Conservation (phyloP, 2,797 vertebrate genomes). For the Alcedo quadribrachys region DNA sequence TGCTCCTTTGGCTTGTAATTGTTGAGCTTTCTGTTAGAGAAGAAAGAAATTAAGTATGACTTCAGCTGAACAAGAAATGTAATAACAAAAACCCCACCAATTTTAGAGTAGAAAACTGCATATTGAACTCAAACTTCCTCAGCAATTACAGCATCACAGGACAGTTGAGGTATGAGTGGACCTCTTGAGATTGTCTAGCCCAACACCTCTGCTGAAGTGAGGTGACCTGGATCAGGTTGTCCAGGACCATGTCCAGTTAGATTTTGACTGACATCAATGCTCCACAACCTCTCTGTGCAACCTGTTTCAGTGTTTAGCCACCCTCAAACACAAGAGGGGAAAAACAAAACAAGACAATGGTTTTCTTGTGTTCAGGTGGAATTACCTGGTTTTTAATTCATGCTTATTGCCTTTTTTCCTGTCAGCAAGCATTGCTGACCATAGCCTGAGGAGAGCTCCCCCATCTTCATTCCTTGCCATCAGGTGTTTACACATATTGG, state of each 20-base stretch:
- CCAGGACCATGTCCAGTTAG: rapidly evolving
- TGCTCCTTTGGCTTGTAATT: conserved; percentile 84
- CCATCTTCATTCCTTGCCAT: not conserved
- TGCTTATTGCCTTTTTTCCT: not conserved
- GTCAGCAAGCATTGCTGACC: not conserved
- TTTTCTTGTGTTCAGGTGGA: not conserved
- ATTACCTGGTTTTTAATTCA: not conserved
- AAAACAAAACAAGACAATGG: not conserved
- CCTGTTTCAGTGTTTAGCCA: not conserved
- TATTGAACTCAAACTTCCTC: not conserved
- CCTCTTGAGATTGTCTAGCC: not conserved
- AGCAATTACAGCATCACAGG: not conserved
- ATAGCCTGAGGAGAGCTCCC: not conserved
- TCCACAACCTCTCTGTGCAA: not conserved
- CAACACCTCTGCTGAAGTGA: not conserved
- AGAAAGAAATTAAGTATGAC: not conserved
- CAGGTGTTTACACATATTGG: not conserved
- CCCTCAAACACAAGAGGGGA: not conserved
- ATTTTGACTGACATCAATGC: not conserved
- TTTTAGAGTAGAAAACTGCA: too few relatives aligned
- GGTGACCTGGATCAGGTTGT: not conserved
- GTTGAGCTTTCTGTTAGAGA: conserved; percentile 82
- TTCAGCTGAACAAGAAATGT: not conserved
- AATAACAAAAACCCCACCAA: not conserved
- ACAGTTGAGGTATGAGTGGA: not conserved